phyloP scores from a whole-genome alignment of 1,140 invertebrate species.

The Cherax quadricarinatus region DNA sequence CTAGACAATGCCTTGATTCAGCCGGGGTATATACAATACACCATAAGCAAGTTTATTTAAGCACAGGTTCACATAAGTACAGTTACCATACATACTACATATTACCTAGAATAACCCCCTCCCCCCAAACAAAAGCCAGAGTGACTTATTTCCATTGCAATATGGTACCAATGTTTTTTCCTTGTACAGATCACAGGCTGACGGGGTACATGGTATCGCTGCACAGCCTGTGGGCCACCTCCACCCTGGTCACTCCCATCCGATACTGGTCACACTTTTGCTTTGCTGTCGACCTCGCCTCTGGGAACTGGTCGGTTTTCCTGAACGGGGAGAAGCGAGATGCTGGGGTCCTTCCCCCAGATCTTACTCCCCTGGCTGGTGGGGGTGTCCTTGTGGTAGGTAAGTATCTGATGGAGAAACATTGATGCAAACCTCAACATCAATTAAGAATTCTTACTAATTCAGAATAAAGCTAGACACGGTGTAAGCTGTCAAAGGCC shows the following conservation, averaged over 20 bases:
- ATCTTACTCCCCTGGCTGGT: not conserved
- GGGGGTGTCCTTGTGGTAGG: slow-evolving; percentile 52
- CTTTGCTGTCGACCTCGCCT: slow-evolving; percentile 24
- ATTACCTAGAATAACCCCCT: too few relatives aligned
- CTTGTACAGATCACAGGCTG: slow-evolving; percentile 50
- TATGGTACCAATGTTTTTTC: too few relatives aligned
- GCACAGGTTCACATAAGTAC: too few relatives aligned
- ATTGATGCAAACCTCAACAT: too few relatives aligned
- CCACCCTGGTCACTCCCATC: slow-evolving; percentile 42
- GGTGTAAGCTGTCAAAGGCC: too few relatives aligned
- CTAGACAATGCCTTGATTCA: too few relatives aligned
- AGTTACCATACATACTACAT: too few relatives aligned
- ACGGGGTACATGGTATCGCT: slow-evolving; percentile 44
- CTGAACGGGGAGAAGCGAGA: slow-evolving; percentile 32
- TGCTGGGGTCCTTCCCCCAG: not conserved
- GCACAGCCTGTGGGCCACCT: slow-evolving; percentile 31
- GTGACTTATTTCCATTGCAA: not conserved
- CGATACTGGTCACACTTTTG: slow-evolving; percentile 64
- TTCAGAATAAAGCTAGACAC: too few relatives aligned
- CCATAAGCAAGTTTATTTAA: too few relatives aligned
- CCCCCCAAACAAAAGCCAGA: too few relatives aligned
- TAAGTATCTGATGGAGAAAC: not conserved
- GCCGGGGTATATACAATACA: too few relatives aligned
- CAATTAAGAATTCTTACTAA: too few relatives aligned
- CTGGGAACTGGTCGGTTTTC: slow-evolving; percentile 47